Conservation (phyloP, 2,113 vertebrate species). For the Aviceda subcristata region DNA sequence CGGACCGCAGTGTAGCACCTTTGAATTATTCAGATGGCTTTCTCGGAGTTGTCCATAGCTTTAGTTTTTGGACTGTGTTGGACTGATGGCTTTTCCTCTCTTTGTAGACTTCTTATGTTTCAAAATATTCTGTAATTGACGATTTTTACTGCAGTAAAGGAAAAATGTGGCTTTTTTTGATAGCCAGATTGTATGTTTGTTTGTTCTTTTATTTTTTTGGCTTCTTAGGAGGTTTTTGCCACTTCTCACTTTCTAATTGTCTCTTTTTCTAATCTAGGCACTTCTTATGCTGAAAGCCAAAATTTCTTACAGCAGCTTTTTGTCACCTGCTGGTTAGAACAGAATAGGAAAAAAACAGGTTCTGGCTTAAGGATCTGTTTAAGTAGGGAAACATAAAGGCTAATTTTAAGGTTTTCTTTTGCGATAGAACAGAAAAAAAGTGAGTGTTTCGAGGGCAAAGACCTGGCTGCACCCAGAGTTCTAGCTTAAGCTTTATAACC, state of each 20-base stretch:
- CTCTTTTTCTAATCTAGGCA: not conserved
- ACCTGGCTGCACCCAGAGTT: not conserved
- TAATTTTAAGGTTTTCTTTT: not conserved
- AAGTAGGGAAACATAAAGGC: not conserved
- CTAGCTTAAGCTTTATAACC: not conserved
- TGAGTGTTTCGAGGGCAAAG: not conserved
- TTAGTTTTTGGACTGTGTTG: not conserved
- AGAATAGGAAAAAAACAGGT: not conserved
- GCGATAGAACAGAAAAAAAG: not conserved
- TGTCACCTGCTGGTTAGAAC: constrained; percentile 2
- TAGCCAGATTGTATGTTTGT: constrained; percentile 16
- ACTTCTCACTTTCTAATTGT: constrained; percentile 4
- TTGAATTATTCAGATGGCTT: fast-evolving
- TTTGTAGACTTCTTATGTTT: not conserved
- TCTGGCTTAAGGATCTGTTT: not conserved
- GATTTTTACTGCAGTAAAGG: not conserved
- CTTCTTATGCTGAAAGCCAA: not conserved
- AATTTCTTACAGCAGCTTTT: not conserved
- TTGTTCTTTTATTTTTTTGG: constrained; percentile 44
- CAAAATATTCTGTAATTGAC: not conserved
- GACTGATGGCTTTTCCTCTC: not conserved
- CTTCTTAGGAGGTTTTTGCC: constrained; percentile 5
- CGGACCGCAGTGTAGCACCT: fast-evolving
- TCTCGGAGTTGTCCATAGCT: fast-evolving
- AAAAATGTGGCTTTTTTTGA: not conserved